phyloP scores from a whole-genome alignment of 1,140 invertebrate genomes.

The Thaumetopoea pityocampa region DNA sequence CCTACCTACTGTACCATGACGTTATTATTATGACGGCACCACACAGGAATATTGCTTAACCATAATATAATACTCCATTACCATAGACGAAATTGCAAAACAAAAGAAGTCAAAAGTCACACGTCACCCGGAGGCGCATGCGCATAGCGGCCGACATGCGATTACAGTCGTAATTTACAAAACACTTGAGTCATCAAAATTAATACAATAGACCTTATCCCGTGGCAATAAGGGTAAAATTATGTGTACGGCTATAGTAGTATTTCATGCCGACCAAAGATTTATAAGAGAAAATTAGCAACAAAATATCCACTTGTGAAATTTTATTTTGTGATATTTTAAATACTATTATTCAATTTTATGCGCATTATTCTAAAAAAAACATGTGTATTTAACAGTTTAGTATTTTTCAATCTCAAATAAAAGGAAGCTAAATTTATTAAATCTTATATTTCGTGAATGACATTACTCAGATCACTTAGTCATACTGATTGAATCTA shows the following conservation, averaged over 20 bases:
- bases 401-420: too few relatives aligned
- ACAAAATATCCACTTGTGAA: slow-evolving; percentile 20
- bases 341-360: slow-evolving; percentile 17
- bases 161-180: slow-evolving; percentile 26
- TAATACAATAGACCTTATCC: slow-evolving; percentile 16
- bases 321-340: slow-evolving; percentile 14
- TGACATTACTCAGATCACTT: too few relatives aligned
- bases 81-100: slow-evolving; percentile 18
- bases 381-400: too few relatives aligned
- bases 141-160: slow-evolving; percentile 23
- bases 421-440: too few relatives aligned
- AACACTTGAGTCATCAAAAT: slow-evolving; percentile 5
- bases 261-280: slow-evolving; percentile 26
- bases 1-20: too few relatives aligned
- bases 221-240: slow-evolving; percentile 8
- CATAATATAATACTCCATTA: too few relatives aligned
- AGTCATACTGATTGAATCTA: too few relatives aligned
- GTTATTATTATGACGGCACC: too few relatives aligned
- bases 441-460: too few relatives aligned
- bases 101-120: slow-evolving; percentile 39
- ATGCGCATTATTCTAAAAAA: slow-evolving; percentile 6
- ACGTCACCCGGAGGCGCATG: slow-evolving; percentile 26
- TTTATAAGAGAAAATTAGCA: slow-evolving; percentile 44
- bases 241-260: not conserved
- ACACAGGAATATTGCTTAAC: too few relatives aligned